Evolutionary conservation across 2,888 invertebrate genomes (phyloP).

Genomic region (Congeria kusceri): DNA sequence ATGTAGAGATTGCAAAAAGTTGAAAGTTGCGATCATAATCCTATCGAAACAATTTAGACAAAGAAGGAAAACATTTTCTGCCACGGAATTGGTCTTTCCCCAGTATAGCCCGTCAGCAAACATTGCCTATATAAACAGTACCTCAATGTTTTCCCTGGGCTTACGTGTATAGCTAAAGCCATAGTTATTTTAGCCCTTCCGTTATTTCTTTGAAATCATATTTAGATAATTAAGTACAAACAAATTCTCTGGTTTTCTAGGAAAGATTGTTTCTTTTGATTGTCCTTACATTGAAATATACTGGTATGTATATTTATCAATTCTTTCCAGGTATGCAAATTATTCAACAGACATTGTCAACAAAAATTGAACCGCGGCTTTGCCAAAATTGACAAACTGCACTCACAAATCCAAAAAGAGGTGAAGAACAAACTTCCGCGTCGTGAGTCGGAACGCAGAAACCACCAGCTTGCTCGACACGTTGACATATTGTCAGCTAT

Average conservation of each 20-base stretch:
- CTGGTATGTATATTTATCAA: background rate
- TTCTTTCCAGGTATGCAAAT: constrained; percentile 90
- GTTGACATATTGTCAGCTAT: constrained; percentile 95
- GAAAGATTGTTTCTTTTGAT: background rate
- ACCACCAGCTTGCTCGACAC: constrained; percentile 94
- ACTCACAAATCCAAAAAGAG: constrained; percentile 90
- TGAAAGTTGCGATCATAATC: no score
- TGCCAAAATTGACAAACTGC: constrained; percentile 91
- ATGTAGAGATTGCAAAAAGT: no score
- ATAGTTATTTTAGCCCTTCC: no score
- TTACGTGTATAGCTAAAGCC: no score
- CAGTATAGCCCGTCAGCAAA: no score
- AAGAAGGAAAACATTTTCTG: no score
- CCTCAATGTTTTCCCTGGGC: no score
- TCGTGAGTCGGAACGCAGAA: constrained; percentile 94
- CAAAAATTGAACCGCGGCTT: constrained; percentile 93
- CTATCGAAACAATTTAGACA: no score
- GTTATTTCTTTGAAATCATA: background rate
- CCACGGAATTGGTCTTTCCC: no score
- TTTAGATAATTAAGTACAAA: background rate
- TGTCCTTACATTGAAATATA: background rate
- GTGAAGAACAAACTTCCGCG: constrained; percentile 94
- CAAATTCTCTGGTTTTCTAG: no score
- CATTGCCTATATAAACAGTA: no score
- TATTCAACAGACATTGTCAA: constrained; percentile 91